A percentile compares a stretch with the other conserved stretches of the same genome.
These are phyloP conservation scores for Trimorus sp. DNA, from an alignment of 2,888 invertebrate genomes.

Conservation along the genomic window DNA sequence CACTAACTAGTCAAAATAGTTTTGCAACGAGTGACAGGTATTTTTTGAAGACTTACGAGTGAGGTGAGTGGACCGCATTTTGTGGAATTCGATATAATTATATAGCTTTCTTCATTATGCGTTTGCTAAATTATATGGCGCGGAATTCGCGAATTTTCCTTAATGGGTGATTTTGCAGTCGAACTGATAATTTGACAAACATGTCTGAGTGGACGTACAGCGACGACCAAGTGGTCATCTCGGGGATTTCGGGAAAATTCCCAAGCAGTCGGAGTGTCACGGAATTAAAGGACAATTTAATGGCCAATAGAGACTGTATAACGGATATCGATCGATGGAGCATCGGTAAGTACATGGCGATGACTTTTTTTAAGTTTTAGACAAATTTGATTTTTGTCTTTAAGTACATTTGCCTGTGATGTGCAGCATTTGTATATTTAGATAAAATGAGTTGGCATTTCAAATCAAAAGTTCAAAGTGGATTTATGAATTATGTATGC, in stretches of 20 bases:
- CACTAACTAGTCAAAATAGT: constrained; percentile 14
- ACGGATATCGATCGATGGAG: no score
- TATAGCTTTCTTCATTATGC: not conserved
- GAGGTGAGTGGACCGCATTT: not conserved
- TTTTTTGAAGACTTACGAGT: not conserved
- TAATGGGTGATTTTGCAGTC: not conserved
- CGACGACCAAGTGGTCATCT: constrained; percentile 83
- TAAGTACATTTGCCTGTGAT: no score
- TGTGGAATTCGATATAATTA: not conserved
- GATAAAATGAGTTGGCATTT: no score
- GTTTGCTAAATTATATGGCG: not conserved
- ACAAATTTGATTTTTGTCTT: no score
- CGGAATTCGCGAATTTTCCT: not conserved
- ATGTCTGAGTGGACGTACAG: constrained; percentile 38
- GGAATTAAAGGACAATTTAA: constrained; percentile 81
- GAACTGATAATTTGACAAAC: not conserved
- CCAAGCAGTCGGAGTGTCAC: constrained; percentile 86
- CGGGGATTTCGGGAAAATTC: constrained; percentile 85
- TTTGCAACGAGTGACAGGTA: constrained; percentile 2
- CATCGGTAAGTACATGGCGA: no score
- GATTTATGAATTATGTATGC: no score
- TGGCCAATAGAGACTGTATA: no score
- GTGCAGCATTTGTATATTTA: no score
- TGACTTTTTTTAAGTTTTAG: no score
- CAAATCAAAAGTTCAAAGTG: no score